phyloP scores from a whole-genome alignment of 2,797 vertebrate genomes.

The Acrocephalus scirpaceus region DNA sequence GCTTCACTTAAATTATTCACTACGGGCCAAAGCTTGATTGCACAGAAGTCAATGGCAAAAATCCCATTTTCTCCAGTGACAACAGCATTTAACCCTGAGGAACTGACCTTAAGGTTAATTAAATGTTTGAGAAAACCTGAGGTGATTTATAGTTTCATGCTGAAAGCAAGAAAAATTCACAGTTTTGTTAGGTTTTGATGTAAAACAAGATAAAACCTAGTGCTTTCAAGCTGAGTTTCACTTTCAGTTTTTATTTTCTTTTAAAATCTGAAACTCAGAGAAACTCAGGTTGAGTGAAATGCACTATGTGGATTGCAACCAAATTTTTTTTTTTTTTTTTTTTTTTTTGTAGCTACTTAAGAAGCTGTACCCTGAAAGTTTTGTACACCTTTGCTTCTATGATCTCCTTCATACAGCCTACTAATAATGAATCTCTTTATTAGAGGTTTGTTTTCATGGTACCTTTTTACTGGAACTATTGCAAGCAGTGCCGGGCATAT shows the following conservation, averaged over 20 bases:
- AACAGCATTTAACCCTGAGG: conserved; percentile 62
- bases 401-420: not conserved
- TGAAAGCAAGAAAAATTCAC: conserved; percentile 59
- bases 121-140: conserved; percentile 69
- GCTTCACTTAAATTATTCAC: conserved; percentile 46
- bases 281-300: not conserved
- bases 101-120: conserved; percentile 68
- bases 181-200: conserved; percentile 61
- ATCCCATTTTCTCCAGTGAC: conserved; percentile 47
- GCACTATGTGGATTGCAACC: not conserved
- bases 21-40: conserved; percentile 7
- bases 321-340: not conserved
- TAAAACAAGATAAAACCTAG: conserved; percentile 61
- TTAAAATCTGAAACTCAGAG: conserved; percentile 17
- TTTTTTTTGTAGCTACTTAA: not conserved
- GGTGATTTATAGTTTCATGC: conserved; percentile 66
- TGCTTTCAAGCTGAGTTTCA: conserved; percentile 24
- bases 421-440: conserved; percentile 29
- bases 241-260: conserved; percentile 59
- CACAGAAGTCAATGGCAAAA: conserved; percentile 53
- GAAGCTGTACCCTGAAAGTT: not conserved
- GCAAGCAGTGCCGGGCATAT: not conserved
- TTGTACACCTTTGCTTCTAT: not conserved
- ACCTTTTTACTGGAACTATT: not conserved
- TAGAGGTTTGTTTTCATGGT: conserved; percentile 23